phyloP scores from a whole-genome alignment of 2,113 vertebrate species.

The Rhipidura dahli region DNA sequence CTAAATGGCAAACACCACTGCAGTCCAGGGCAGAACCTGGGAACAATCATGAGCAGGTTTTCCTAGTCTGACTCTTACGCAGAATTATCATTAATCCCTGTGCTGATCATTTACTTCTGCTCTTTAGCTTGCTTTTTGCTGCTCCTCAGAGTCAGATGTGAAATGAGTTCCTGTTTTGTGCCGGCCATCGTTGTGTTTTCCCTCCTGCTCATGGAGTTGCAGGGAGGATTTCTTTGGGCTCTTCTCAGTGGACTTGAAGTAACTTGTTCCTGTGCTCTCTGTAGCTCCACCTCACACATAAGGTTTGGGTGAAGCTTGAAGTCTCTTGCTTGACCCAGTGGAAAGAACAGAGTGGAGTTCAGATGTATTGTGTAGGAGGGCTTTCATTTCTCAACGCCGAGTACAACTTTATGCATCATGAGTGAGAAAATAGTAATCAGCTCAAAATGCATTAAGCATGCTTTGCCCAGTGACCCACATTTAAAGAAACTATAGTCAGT shows the following conservation, averaged over 20 bases:
- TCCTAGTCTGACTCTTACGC: conserved; percentile 46
- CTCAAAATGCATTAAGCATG: background rate
- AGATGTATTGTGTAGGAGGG: conserved; percentile 43
- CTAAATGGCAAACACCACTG: conserved; percentile 59
- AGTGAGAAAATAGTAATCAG: conserved; percentile 49
- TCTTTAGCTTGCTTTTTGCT: conserved; percentile 68
- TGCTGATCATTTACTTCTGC: conserved; percentile 53
- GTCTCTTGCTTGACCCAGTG: conserved; percentile 44
- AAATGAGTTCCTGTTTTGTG: conserved; percentile 60
- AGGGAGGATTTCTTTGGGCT: conserved; percentile 58
- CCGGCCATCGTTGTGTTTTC: conserved; percentile 50
- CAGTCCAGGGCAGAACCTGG: conserved; percentile 63
- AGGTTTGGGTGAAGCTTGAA: conserved; percentile 33
- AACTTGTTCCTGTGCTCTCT: conserved; percentile 53
- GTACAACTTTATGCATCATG: conserved; percentile 35
- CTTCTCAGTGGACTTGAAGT: conserved; percentile 61
- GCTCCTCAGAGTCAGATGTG: conserved; percentile 56
- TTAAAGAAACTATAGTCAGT: conserved; percentile 49
- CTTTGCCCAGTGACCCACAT: conserved; percentile 56
- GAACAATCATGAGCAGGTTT: conserved; percentile 55
- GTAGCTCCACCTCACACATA: background rate
- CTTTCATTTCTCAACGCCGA: conserved; percentile 48
- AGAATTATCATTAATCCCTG: conserved; percentile 67
- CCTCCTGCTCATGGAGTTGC: conserved; percentile 53
- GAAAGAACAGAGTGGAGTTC: conserved; percentile 50